Evolutionary conservation across 2,797 vertebrate species (phyloP).

Genomic region (Momotus momota): DNA sequence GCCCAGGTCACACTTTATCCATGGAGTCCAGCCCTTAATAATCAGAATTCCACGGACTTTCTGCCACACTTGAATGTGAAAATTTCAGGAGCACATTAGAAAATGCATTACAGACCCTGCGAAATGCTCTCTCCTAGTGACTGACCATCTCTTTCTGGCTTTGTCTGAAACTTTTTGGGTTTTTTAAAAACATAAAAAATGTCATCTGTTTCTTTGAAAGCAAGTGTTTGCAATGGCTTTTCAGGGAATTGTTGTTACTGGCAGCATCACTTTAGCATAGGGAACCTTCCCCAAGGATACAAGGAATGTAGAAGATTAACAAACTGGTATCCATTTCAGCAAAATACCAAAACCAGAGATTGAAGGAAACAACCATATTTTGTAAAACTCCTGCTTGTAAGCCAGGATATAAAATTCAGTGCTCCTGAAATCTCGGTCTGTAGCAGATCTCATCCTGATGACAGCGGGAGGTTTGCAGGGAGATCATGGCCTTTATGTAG

Average conservation of each 20-base stretch:
- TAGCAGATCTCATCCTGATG: neutral
- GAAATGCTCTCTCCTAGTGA: neutral
- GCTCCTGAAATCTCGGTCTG: neutral
- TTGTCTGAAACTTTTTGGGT: neutral
- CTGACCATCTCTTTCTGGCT: neutral
- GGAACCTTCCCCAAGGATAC: neutral
- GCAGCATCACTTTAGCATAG: neutral
- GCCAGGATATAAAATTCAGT: neutral
- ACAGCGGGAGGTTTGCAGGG: neutral
- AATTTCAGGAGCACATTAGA: neutral
- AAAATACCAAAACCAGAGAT: neutral
- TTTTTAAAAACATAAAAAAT: neutral
- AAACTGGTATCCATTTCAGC: neutral
- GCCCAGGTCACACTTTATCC: neutral
- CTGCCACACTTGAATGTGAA: neutral
- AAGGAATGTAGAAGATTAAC: neutral
- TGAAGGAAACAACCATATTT: neutral
- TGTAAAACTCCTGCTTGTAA: neutral
- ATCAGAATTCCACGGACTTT: neutral
- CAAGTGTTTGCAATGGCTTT: neutral
- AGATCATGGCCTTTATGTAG: neutral
- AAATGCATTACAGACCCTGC: neutral
- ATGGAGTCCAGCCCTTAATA: neutral
- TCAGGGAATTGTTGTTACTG: neutral
- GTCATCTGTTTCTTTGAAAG: neutral